Evolutionary conservation across 2,888 invertebrate genomes (phyloP).

Genomic region (Lycia hirtaria): DNA sequence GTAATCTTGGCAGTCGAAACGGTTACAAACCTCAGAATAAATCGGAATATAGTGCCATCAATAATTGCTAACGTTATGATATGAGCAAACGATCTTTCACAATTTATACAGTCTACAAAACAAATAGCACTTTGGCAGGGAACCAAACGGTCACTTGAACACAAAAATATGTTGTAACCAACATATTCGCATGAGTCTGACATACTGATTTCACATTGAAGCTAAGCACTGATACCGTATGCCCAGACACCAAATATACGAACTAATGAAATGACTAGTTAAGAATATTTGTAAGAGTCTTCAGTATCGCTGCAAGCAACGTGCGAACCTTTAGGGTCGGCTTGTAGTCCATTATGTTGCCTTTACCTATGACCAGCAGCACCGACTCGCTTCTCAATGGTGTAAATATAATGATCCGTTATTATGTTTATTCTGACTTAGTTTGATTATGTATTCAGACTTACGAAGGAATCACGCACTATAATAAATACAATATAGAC

Average conservation of each 20-base stretch:
- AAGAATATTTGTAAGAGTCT: too few relatives aligned
- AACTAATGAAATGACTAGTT: not conserved
- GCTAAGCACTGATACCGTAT: conserved; percentile 14
- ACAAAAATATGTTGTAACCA: conserved; percentile 34
- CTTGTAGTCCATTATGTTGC: too few relatives aligned
- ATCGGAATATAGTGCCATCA: conserved; percentile 27
- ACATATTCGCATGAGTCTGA: conserved; percentile 27
- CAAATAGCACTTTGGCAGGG: conserved; percentile 42
- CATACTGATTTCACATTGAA: conserved; percentile 19
- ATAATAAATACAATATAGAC: too few relatives aligned
- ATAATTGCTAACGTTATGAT: conserved; percentile 34
- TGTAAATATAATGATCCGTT: too few relatives aligned
- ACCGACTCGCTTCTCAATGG: too few relatives aligned
- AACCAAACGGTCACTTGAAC: conserved; percentile 41
- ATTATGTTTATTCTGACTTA: too few relatives aligned
- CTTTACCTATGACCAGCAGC: too few relatives aligned
- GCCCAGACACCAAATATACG: not conserved
- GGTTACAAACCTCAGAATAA: conserved; percentile 24
- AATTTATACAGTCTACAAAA: conserved; percentile 35
- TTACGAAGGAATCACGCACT: too few relatives aligned
- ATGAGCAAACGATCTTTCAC: conserved; percentile 31
- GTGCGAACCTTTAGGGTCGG: too few relatives aligned
- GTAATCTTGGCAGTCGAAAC: conserved; percentile 19
- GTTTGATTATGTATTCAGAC: too few relatives aligned
- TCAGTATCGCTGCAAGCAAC: too few relatives aligned